phyloP scores from a whole-genome alignment of 2,888 invertebrate genomes.

The Iphiclides podalirius region DNA sequence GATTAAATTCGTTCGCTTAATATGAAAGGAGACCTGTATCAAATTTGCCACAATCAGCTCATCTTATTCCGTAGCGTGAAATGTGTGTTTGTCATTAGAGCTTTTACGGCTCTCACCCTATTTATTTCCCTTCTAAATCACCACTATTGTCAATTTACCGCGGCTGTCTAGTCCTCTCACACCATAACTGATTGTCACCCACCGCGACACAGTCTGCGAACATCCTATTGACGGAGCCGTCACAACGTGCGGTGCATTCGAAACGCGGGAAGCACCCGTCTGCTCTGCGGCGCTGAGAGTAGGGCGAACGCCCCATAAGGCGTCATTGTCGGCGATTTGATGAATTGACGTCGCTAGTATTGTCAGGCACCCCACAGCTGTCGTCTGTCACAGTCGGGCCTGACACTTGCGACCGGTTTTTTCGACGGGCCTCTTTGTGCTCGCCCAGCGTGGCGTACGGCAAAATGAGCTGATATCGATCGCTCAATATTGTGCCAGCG shows the following conservation, averaged over 20 bases:
- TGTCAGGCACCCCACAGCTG: slow-evolving; percentile 70
- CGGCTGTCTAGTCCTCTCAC: slow-evolving; percentile 62
- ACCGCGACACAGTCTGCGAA: slow-evolving; percentile 38
- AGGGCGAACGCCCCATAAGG: slow-evolving; percentile 60
- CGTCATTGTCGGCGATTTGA: slow-evolving; percentile 61
- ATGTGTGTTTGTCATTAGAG: slow-evolving; percentile 72
- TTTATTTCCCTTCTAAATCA: slow-evolving; percentile 74
- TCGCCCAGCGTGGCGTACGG: slow-evolving; percentile 56
- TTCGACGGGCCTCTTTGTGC: slow-evolving; percentile 66
- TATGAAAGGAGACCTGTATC: slow-evolving; percentile 47
- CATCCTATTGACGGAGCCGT: slow-evolving; percentile 10
- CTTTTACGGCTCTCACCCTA: slow-evolving; percentile 70
- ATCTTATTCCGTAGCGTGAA: slow-evolving; percentile 61
- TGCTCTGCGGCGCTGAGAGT: slow-evolving; percentile 45
- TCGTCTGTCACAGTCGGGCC: slow-evolving; percentile 69
- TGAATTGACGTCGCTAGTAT: slow-evolving; percentile 67
- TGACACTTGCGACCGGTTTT: slow-evolving; percentile 70
- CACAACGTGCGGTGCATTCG: slow-evolving; percentile 34
- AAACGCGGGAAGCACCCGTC: slow-evolving; percentile 22
- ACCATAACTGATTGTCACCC: slow-evolving; percentile 42
- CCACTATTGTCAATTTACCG: slow-evolving; percentile 66
- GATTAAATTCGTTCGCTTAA: slow-evolving; percentile 35
- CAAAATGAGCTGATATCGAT: slow-evolving; percentile 75
- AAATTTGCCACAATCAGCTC: slow-evolving; percentile 58
- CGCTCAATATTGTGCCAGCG: slow-evolving; percentile 64